Percentiles rank a stretch among this genome's conserved stretches.
Conservation (phyloP, 2,797 vertebrate genomes). For the Manis crassicaudata region DNA sequence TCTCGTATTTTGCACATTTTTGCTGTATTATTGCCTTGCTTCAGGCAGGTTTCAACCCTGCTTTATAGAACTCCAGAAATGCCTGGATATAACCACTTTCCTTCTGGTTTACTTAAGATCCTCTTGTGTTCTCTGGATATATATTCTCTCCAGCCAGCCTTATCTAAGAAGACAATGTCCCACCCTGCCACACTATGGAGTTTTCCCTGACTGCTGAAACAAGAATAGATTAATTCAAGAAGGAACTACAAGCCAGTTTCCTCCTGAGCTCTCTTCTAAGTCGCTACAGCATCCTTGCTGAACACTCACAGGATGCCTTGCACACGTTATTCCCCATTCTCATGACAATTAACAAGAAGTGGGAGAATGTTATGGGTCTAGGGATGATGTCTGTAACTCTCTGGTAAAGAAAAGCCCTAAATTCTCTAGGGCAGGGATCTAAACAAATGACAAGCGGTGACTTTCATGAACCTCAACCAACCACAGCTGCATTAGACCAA, state of each 20-base stretch:
- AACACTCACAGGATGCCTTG: neutral
- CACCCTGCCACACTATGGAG: neutral
- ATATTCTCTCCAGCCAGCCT: neutral
- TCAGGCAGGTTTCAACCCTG: neutral
- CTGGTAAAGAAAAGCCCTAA: neutral
- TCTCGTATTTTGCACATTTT: neutral
- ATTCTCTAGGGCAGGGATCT: slow-evolving; percentile 17
- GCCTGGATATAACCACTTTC: neutral
- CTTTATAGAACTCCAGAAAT: neutral
- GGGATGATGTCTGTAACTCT: slow-evolving; percentile 43
- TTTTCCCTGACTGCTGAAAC: neutral
- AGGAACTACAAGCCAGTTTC: neutral
- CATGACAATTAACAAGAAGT: neutral
- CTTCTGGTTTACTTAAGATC: neutral
- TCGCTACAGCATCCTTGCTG: neutral
- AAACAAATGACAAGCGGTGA: slow-evolving; percentile 69
- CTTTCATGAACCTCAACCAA: slow-evolving; percentile 62
- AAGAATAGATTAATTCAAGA: slow-evolving; percentile 17
- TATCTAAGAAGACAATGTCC: slow-evolving; percentile 7
- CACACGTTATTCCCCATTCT: neutral
- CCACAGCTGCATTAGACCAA: slow-evolving; percentile 68
- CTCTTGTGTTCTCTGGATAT: neutral
- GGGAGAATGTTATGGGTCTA: neutral
- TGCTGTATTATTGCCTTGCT: neutral
- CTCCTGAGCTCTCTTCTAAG: neutral